Conservation (phyloP, 1,140 invertebrate species). For the Semibalanus balanoides region DNA sequence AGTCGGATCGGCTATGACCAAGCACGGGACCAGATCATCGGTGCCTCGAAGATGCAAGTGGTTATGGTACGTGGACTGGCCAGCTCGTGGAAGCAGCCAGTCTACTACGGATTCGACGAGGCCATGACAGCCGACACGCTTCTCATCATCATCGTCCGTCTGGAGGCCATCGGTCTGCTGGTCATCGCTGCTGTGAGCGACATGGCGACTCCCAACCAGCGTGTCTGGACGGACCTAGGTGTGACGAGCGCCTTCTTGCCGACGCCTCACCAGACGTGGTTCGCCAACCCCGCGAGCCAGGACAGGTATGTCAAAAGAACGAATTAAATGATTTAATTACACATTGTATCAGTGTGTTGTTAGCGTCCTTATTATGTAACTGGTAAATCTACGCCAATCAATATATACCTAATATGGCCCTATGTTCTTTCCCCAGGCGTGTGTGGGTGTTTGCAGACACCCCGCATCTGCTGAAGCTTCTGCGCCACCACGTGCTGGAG, state of each 20-base stretch:
- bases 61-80: neutral
- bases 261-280: neutral
- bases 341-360: too few species aligned
- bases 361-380: too few species aligned
- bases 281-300: constrained; percentile 6
- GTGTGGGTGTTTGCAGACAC: too few species aligned
- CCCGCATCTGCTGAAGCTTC: too few species aligned
- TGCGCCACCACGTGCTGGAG: too few species aligned
- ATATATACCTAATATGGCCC: too few species aligned
- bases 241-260: neutral
- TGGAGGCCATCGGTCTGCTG: neutral
- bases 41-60: neutral
- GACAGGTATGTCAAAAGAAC: neutral
- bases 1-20: neutral
- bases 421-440: too few species aligned
- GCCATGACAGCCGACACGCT: neutral
- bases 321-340: too few species aligned
- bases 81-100: neutral
- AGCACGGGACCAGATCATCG: neutral
- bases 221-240: neutral
- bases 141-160: neutral
- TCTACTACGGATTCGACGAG: neutral
- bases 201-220: neutral
- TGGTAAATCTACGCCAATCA: too few species aligned
- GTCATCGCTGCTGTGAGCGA: neutral